phyloP scores from a whole-genome alignment of 1,140 invertebrate genomes.

The Cryptotermes secundus region DNA sequence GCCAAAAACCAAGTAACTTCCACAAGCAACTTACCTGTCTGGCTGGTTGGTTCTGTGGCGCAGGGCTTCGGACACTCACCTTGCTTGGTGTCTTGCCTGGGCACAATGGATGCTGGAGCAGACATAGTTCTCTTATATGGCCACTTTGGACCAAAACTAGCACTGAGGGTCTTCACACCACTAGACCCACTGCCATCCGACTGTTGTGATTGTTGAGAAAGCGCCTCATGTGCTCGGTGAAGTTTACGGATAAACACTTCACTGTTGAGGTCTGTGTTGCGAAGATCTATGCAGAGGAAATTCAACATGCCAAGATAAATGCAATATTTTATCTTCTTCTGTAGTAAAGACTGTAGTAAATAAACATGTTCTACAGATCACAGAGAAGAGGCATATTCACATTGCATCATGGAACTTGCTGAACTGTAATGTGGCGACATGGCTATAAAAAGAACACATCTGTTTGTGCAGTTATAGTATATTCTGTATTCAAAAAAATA shows the following conservation, averaged over 20 bases:
- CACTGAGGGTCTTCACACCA: conserved; percentile 78
- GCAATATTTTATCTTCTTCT: too few relatives aligned
- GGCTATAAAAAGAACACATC: too few relatives aligned
- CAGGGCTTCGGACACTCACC: conserved; percentile 51
- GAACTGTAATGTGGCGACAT: too few relatives aligned
- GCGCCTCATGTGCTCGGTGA: conserved; percentile 84
- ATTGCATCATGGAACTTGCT: too few relatives aligned
- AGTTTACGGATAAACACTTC: conserved; percentile 88
- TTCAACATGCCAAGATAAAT: too few relatives aligned
- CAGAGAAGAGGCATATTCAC: too few relatives aligned
- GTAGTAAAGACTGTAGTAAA: too few relatives aligned
- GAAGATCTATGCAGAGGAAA: conserved; percentile 65
- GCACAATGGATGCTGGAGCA: conserved; percentile 78
- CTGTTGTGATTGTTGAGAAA: conserved; percentile 54
- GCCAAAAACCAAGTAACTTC: neutral
- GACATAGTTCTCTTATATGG: conserved; percentile 94
- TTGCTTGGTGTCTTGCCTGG: conserved; percentile 72
- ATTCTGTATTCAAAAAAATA: too few relatives aligned
- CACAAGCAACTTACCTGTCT: neutral
- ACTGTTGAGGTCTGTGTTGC: conserved; percentile 84
- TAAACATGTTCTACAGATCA: too few relatives aligned
- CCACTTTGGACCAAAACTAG: conserved; percentile 90
- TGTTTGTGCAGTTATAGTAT: too few relatives aligned
- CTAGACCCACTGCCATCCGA: conserved; percentile 54
- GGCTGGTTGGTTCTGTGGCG: conserved; percentile 29